A percentile compares a stretch with the other conserved stretches of the same genome.
phyloP scores from a whole-genome alignment of 2,113 vertebrate genomes.

The Cheilinus undulatus region DNA sequence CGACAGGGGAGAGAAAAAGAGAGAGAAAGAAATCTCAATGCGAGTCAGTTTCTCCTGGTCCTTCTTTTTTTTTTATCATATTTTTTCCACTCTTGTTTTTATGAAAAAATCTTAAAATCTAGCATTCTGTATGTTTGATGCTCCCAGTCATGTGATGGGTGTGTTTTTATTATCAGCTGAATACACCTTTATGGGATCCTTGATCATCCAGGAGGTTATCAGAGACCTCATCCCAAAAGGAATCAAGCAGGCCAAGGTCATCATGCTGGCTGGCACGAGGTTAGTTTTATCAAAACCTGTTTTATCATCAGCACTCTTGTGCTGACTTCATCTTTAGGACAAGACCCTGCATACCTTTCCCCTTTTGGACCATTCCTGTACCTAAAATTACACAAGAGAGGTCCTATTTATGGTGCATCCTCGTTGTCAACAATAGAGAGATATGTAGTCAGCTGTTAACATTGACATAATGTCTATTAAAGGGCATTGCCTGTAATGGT shows the following conservation, averaged over 20 bases:
- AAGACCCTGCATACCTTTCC: slow-evolving; percentile 18
- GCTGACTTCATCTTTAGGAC: slow-evolving; percentile 43
- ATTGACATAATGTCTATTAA: slow-evolving; percentile 72
- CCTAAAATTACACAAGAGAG: slow-evolving; percentile 46
- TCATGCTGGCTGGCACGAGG: slow-evolving; percentile 88
- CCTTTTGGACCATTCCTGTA: slow-evolving; percentile 35
- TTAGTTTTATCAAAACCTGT: slow-evolving; percentile 49
- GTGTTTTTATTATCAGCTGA: slow-evolving; percentile 70
- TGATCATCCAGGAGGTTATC: slow-evolving; percentile 88
- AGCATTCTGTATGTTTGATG: neutral
- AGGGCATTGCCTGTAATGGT: slow-evolving; percentile 52
- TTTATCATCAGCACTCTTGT: slow-evolving; percentile 15
- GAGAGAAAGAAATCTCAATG: slow-evolving; percentile 58
- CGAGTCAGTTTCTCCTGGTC: slow-evolving; percentile 58
- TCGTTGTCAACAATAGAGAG: slow-evolving; percentile 66
- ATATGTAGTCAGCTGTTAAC: slow-evolving; percentile 58
- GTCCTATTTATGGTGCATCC: slow-evolving; percentile 66
- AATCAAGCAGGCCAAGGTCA: slow-evolving; percentile 86
- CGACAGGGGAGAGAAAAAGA: slow-evolving; percentile 74
- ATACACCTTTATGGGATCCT: slow-evolving; percentile 87
- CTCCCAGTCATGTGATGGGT: neutral
- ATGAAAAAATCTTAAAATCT: neutral
- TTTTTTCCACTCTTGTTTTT: neutral
- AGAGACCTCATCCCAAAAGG: slow-evolving; percentile 87
- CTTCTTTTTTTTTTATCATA: neutral